A percentile compares a stretch with the other conserved stretches of the same genome.
phyloP scores from a whole-genome alignment of 2,113 vertebrate genomes.

The Heteronetta atricapilla region DNA sequence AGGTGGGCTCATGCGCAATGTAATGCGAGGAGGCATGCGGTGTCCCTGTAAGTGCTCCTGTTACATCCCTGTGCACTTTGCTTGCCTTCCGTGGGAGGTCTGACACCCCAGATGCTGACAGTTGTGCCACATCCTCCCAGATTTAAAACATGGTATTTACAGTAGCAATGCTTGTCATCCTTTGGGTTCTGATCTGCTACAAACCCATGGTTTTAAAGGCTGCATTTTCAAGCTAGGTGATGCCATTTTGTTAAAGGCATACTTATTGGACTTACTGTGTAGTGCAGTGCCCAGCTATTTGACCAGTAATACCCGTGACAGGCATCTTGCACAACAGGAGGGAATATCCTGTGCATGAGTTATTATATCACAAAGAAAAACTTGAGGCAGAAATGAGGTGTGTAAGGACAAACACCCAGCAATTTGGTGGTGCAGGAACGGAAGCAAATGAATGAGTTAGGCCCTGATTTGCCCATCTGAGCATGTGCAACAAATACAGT shows the following conservation, averaged over 20 bases:
- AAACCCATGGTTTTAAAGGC: background rate
- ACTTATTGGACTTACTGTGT: background rate
- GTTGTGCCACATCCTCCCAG: background rate
- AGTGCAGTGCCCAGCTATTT: background rate
- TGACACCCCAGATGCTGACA: background rate
- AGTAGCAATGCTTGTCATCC: background rate
- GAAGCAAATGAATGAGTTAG: background rate
- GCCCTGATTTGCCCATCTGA: background rate
- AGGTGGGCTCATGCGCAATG: fast-evolving
- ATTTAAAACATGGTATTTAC: background rate
- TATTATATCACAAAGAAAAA: background rate
- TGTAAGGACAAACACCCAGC: background rate
- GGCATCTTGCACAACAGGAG: background rate
- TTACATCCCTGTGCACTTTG: background rate
- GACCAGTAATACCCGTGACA: background rate
- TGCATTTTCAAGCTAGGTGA: background rate
- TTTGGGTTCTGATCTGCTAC: background rate
- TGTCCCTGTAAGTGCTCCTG: background rate
- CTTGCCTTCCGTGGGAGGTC: background rate
- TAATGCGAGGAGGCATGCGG: background rate
- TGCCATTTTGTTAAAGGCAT: background rate
- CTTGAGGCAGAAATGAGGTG: background rate
- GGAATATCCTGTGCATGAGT: background rate
- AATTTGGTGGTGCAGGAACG: background rate
- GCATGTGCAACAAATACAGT: background rate